A percentile compares a stretch with the other conserved stretches of the same genome.
phyloP scores from a whole-genome alignment of 2,888 invertebrate genomes.

The Tipula unca region DNA sequence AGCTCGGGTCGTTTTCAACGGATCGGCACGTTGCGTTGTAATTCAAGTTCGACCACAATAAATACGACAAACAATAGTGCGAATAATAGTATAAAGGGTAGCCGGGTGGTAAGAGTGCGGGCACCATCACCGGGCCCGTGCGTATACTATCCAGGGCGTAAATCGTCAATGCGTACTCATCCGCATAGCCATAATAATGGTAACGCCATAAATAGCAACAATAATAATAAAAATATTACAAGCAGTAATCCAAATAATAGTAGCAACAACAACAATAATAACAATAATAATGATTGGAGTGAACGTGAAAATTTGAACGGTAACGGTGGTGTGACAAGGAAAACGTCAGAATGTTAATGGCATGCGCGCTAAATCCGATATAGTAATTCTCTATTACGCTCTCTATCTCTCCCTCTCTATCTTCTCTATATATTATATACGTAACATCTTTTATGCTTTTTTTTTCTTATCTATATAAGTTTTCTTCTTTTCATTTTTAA shows the following conservation, averaged over 20 bases:
- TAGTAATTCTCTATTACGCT: background rate
- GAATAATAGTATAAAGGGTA: conserved; percentile 29
- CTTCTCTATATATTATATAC: background rate
- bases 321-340: background rate
- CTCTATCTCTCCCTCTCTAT: background rate
- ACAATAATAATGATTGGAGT: background rate
- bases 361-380: background rate
- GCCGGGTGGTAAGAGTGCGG: conserved; percentile 37
- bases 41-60: conserved; percentile 29
- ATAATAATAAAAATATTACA: background rate
- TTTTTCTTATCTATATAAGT: background rate
- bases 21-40: conserved; percentile 44
- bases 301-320: background rate
- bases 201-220: background rate
- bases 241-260: background rate
- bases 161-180: conserved; percentile 31
- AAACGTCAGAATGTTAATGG: background rate
- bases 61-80: conserved; percentile 28
- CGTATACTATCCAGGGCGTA: conserved; percentile 43
- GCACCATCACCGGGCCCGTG: conserved; percentile 43
- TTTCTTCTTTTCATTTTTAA: background rate
- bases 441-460: background rate
- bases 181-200: background rate
- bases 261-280: background rate
- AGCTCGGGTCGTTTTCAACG: conserved; percentile 51